A percentile compares a stretch with the other conserved stretches of the same genome.
These are phyloP conservation scores for Myotis myotis DNA, from an alignment of 2,797 vertebrate species.

Conservation along the genomic window DNA sequence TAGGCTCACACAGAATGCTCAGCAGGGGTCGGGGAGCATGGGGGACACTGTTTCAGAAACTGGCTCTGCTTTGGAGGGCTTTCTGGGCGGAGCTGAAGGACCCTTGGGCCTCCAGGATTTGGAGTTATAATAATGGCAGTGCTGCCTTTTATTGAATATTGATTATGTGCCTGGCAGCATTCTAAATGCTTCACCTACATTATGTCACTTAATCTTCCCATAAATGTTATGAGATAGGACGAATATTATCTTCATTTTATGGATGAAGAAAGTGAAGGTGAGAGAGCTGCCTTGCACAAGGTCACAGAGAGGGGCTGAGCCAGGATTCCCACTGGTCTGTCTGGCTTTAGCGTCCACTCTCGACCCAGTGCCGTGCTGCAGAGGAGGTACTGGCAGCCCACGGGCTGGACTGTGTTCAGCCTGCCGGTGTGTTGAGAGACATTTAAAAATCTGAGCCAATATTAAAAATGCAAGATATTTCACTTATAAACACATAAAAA, in stretches of 20 bases:
- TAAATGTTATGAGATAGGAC: neutral
- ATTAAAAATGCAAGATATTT: slow-evolving; percentile 20
- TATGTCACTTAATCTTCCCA: neutral
- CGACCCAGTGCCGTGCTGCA: neutral
- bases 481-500: neutral
- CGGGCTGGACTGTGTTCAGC: neutral
- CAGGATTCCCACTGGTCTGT: neutral
- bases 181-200: neutral
- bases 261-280: neutral
- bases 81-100: neutral
- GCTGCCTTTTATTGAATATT: neutral
- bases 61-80: neutral
- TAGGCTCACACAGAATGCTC: neutral
- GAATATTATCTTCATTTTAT: neutral
- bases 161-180: neutral
- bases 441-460: slow-evolving; percentile 17
- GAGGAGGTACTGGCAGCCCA: neutral
- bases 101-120: neutral
- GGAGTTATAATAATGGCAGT: neutral
- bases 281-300: neutral
- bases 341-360: neutral
- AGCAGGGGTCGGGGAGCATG: accelerated
- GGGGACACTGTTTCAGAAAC: neutral
- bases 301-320: neutral
- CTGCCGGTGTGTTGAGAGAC: neutral